These are phyloP conservation scores for Crocodylus rhombifer DNA, from an alignment of 2,797 vertebrate genomes.

Conservation along the genomic window DNA sequence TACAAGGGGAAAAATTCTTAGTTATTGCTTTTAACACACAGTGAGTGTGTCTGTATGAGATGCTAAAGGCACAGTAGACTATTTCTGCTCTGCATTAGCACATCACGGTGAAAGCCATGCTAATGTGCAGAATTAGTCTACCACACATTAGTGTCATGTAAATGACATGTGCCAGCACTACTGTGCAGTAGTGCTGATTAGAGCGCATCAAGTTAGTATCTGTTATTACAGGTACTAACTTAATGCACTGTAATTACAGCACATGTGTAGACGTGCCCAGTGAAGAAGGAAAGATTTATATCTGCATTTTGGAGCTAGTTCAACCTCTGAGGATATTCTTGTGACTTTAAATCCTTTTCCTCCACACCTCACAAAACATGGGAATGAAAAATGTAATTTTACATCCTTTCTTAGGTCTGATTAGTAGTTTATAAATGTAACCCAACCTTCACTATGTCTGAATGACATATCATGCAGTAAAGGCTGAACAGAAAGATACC, in stretches of 20 bases:
- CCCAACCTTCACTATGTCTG: constrained; percentile 14
- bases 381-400: not conserved
- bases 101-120: too few relatives aligned
- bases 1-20: not conserved
- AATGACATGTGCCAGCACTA: too few relatives aligned
- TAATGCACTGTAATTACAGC: too few relatives aligned
- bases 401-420: not conserved
- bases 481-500: constrained; percentile 23
- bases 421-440: constrained; percentile 24
- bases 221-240: too few relatives aligned
- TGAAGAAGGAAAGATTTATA: not conserved
- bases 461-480: not conserved
- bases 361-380: not conserved
- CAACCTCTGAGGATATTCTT: not conserved
- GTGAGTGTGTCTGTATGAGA: too few relatives aligned
- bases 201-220: too few relatives aligned
- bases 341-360: constrained; percentile 20
- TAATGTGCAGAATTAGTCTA: too few relatives aligned
- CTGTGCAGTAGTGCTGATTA: too few relatives aligned
- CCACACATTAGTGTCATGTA: too few relatives aligned
- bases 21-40: not conserved
- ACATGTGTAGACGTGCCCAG: not conserved
- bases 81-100: not conserved
- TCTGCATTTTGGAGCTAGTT: not conserved
- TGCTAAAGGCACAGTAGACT: too few relatives aligned